A percentile compares a stretch with the other conserved stretches of the same genome.
Conservation (phyloP, 2,888 invertebrate genomes). For the Epistrophe eligans region DNA sequence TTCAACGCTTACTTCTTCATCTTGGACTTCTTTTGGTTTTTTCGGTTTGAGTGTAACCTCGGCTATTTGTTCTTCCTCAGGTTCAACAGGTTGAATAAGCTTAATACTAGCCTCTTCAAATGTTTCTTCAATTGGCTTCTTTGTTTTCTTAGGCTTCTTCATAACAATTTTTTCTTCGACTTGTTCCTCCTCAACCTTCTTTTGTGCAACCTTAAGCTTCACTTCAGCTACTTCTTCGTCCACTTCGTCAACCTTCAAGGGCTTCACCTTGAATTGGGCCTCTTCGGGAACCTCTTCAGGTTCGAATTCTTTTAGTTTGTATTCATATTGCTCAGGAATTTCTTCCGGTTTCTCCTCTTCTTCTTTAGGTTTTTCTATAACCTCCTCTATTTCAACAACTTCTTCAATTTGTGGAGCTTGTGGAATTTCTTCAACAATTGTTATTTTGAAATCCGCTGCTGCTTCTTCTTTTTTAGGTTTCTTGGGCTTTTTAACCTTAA, state of each 20-base stretch:
- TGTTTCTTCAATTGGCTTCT: constrained; percentile 79
- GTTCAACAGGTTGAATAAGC: constrained; percentile 78
- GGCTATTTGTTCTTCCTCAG: constrained; percentile 82
- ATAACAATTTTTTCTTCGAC: constrained; percentile 79
- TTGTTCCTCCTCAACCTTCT: constrained; percentile 78
- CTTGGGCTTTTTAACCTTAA: constrained; percentile 78
- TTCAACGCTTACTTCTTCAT: constrained; percentile 82
- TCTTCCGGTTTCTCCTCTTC: constrained; percentile 75
- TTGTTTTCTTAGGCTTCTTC: constrained; percentile 79
- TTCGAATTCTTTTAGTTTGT: constrained; percentile 47
- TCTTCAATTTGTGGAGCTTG: constrained; percentile 64
- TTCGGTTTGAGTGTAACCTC: constrained; percentile 82
- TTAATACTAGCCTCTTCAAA: constrained; percentile 80
- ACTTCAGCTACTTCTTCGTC: constrained; percentile 75
- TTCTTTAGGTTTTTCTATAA: constrained; percentile 78
- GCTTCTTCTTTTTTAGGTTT: constrained; percentile 80
- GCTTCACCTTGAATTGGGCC: constrained; percentile 79
- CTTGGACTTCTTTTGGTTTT: constrained; percentile 79
- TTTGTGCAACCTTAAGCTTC: constrained; percentile 77
- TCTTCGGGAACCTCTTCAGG: constrained; percentile 78
- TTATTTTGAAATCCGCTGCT: constrained; percentile 79
- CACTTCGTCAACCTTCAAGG: constrained; percentile 75
- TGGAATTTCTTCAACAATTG: constrained; percentile 72
- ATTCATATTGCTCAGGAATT: constrained; percentile 57
- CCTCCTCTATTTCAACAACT: constrained; percentile 75